Base-by-base conservation (phyloP, 2,797 vertebrate species). In the Notolepis coatsorum region DNA sequence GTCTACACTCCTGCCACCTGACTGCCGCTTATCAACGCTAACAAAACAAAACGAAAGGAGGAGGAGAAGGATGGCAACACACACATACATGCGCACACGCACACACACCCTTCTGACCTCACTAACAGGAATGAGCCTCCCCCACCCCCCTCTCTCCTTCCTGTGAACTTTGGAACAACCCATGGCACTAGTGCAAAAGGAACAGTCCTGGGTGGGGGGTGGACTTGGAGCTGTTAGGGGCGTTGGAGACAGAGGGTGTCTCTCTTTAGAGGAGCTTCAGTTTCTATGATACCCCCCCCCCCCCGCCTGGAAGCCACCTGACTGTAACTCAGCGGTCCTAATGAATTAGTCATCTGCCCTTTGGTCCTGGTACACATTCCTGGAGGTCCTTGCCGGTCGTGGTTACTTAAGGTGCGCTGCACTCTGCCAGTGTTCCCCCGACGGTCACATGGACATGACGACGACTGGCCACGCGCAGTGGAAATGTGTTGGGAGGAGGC, bases 101-200 rank as follows among this genome's bases (percentile, higher is more conserved):
- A 49, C 67, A 59, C 49, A 64, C 52, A 66, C 67, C 65, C 42
- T 47, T 53, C 73, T 69, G 70, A 85, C 82, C 77, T 88, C 78
- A 56, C 57, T 39, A 43, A 69, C 71, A 64, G 68, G 33, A 76
- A 73, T 54, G 53, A 52, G n/a, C n/a, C 24, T 31, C 52, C n/a
- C 27, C 69, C 50, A 59, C 3, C 58, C 56, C 18, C 18, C 15
- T 38, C 39, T 55, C 60, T 73, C 69, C 61, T 77, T 82, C 76
- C 71, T 79, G 74, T 82, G 80, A 86, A 82, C 79, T 82, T 68
- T 84, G 71, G 54, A 84, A 72, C 49, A 66, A 56, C 56, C 62
- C 72, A 45, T 73, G 68, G 79, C 66, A 79, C 39, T 66, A 70
- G 39, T 47, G 45, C 53, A 69, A 67, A 77, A 71, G 56, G 63